These are phyloP conservation scores for Drosophila virilis DNA, from an alignment of 1,140 invertebrate species.

Conservation along the genomic window DNA sequence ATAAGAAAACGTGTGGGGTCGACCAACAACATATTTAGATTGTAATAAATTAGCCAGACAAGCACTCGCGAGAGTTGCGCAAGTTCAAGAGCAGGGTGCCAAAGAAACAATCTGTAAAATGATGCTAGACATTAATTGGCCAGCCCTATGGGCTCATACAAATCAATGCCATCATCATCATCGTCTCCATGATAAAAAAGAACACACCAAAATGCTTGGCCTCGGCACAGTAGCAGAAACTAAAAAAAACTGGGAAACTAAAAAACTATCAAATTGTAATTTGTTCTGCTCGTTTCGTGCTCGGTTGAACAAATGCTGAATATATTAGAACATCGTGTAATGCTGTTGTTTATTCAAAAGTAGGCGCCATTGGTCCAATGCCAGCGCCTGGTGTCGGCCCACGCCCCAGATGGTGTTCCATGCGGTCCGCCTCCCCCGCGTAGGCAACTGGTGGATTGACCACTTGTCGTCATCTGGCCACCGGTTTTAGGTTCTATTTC, in stretches of 20 bases:
- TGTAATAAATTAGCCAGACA: slow-evolving; percentile 54
- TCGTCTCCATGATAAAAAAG: not conserved
- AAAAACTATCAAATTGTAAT: slow-evolving; percentile 52
- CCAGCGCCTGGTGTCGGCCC: slow-evolving; percentile 52
- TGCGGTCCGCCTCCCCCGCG: slow-evolving; percentile 19
- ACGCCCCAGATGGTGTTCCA: slow-evolving; percentile 61
- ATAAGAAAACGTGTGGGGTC: not conserved
- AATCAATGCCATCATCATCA: slow-evolving; percentile 54
- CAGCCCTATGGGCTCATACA: slow-evolving; percentile 42
- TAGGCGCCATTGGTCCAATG: slow-evolving; percentile 55
- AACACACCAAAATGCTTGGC: slow-evolving; percentile 26
- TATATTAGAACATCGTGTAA: slow-evolving; percentile 23
- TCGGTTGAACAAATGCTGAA: slow-evolving; percentile 5
- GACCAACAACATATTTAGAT: slow-evolving; percentile 55
- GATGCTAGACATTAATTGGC: slow-evolving; percentile 61
- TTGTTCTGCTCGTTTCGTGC: slow-evolving; percentile 13
- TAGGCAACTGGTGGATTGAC: slow-evolving; percentile 32
- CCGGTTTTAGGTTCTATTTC: slow-evolving; percentile 41
- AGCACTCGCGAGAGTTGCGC: slow-evolving; percentile 45
- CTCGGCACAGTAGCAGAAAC: slow-evolving; percentile 30
- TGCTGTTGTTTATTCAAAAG: slow-evolving; percentile 64
- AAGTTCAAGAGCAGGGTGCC: slow-evolving; percentile 66
- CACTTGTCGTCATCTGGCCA: slow-evolving; percentile 56
- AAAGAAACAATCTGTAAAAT: slow-evolving; percentile 34
- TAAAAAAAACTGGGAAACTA: not conserved